Evolutionary conservation across 2,113 vertebrate species (phyloP).

Genomic region (Chauna torquata): DNA sequence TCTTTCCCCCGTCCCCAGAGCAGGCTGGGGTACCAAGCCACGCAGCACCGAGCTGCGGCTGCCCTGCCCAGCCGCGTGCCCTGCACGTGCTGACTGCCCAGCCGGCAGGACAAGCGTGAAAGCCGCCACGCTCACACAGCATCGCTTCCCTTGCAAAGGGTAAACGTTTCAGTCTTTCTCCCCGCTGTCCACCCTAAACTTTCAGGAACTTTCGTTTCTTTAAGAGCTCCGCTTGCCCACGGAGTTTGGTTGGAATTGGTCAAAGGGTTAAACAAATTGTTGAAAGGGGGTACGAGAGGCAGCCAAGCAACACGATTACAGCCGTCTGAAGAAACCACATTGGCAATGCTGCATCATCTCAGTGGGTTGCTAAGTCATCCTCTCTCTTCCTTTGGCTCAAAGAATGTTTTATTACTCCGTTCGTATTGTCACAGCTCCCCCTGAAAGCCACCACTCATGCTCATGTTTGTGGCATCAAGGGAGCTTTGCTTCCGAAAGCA

Average conservation of each 20-base stretch:
- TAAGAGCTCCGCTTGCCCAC: not conserved
- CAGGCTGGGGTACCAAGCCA: not conserved
- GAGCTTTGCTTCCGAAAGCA: not conserved
- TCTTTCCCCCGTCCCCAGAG: not conserved
- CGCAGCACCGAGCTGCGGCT: fast-evolving
- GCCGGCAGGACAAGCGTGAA: not conserved
- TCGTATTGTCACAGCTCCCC: not conserved
- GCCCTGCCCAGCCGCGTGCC: not conserved
- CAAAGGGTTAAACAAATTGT: not conserved
- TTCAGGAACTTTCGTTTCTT: not conserved
- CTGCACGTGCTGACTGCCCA: not conserved
- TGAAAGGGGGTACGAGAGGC: slow-evolving; percentile 17
- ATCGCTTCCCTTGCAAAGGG: not conserved
- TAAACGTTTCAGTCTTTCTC: not conserved
- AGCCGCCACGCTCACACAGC: not conserved
- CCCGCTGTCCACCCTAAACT: not conserved
- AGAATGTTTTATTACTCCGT: slow-evolving; percentile 15
- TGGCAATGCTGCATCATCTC: not conserved
- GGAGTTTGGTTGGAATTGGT: not conserved
- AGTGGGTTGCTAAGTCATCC: not conserved
- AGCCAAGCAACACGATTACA: not conserved
- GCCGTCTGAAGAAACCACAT: slow-evolving; percentile 52
- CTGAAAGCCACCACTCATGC: not conserved
- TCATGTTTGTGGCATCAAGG: not conserved
- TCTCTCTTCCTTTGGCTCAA: not conserved